These are phyloP conservation scores for Propithecus perrieri DNA, from an alignment of 2,797 vertebrate genomes.

Conservation along the genomic window DNA sequence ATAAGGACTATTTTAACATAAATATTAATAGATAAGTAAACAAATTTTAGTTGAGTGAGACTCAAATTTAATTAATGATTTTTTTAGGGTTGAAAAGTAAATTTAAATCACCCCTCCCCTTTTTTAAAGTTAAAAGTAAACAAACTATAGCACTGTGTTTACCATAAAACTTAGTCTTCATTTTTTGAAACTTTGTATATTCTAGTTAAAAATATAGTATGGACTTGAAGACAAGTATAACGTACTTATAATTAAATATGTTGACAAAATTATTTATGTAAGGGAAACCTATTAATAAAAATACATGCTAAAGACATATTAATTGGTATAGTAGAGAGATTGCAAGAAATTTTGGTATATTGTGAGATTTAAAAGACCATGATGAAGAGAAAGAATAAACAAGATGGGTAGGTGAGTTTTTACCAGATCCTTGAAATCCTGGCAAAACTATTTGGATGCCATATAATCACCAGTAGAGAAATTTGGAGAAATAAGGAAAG, in stretches of 20 bases:
- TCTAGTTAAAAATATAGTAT: neutral
- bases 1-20: neutral
- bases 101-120: neutral
- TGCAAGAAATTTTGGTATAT: neutral
- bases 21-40: neutral
- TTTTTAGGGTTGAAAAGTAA: neutral
- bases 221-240: neutral
- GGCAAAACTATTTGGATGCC: neutral
- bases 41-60: neutral
- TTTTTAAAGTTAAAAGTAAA: neutral
- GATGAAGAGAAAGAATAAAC: neutral
- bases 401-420: neutral
- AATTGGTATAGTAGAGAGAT: neutral
- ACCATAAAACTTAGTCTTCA: neutral
- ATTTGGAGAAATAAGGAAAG: neutral
- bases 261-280: neutral
- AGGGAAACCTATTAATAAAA: neutral
- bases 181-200: neutral
- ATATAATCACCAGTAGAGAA: neutral
- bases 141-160: neutral
- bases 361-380: neutral
- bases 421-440: neutral
- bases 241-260: neutral
- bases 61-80: neutral
- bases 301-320: neutral